phyloP scores from a whole-genome alignment of 2,797 vertebrate species.

The Petrocephalus schoutedeni region DNA sequence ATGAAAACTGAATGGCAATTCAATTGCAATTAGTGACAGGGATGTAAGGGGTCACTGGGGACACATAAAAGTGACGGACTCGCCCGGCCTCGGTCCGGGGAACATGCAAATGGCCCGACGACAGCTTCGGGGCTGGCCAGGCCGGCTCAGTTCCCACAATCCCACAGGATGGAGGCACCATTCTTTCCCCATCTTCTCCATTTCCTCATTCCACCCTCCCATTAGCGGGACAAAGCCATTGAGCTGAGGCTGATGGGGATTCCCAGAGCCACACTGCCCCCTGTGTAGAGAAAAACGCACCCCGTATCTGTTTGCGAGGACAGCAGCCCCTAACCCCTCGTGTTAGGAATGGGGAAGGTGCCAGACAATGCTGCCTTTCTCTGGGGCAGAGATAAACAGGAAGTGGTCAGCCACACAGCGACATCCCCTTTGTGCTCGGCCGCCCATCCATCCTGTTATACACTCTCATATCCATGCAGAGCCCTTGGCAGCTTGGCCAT shows the following conservation, averaged over 20 bases:
- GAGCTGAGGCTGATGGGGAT: not conserved
- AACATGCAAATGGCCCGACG: not conserved
- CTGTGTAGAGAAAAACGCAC: not conserved
- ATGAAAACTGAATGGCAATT: not conserved
- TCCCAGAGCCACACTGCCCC: not conserved
- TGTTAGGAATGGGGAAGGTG: not conserved
- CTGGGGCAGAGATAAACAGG: not conserved
- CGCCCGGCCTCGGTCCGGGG: not conserved
- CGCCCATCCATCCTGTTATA: not conserved
- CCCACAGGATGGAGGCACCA: not conserved
- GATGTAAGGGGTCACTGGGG: not conserved
- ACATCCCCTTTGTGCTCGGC: not conserved
- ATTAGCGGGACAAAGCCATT: not conserved
- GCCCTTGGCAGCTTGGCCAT: not conserved
- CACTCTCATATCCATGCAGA: not conserved
- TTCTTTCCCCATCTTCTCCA: not conserved
- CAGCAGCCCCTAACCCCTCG: not conserved
- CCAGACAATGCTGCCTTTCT: conserved; percentile 18
- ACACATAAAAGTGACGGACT: not conserved
- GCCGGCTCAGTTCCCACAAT: conserved; percentile 8
- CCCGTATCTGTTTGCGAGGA: not conserved
- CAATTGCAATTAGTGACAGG: not conserved
- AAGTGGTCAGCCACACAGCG: not conserved
- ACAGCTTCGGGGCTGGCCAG: not conserved
- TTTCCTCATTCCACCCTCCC: not conserved